phyloP scores from a whole-genome alignment of 1,140 invertebrate species.

The Apis laboriosa region DNA sequence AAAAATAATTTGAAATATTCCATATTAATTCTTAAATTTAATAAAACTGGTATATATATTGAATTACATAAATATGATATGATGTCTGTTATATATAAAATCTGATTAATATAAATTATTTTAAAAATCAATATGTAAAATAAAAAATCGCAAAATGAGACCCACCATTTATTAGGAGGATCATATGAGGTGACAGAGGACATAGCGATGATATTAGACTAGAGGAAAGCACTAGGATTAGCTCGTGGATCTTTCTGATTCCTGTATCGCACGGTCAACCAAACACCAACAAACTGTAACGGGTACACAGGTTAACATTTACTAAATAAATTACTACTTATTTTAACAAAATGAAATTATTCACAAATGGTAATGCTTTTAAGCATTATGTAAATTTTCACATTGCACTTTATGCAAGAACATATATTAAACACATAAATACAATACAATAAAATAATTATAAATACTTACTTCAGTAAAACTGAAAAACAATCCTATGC shows the following conservation, averaged over 20 bases:
- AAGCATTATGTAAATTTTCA: slow-evolving; percentile 24
- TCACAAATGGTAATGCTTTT: slow-evolving; percentile 28
- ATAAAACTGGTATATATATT: not conserved
- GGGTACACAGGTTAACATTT: slow-evolving; percentile 70
- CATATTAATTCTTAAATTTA: not conserved
- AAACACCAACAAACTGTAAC: slow-evolving; percentile 97
- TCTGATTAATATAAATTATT: slow-evolving; percentile 13
- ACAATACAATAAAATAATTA: not conserved
- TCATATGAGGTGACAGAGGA: slow-evolving; percentile 77
- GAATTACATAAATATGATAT: not conserved
- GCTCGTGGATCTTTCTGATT: slow-evolving; percentile 98
- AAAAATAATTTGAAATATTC: not conserved
- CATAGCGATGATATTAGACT: slow-evolving; percentile 83
- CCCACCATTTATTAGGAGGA: slow-evolving; percentile 79
- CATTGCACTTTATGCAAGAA: slow-evolving; percentile 19
- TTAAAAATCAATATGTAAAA: slow-evolving; percentile 20
- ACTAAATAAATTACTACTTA: slow-evolving; percentile 12
- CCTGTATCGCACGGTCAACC: slow-evolving; percentile 97
- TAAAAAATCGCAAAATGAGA: slow-evolving; percentile 66
- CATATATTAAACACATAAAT: not conserved
- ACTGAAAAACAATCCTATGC: slow-evolving; percentile 97
- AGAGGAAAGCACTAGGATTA: slow-evolving; percentile 98
- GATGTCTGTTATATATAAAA: not conserved
- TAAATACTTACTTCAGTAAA: slow-evolving; percentile 93
- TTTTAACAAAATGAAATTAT: slow-evolving; percentile 16